Evolutionary conservation across 2,797 vertebrate species (phyloP), one percentile per base, ranked within the genome.

Genomic region (Oreochromis grahami): DNA sequence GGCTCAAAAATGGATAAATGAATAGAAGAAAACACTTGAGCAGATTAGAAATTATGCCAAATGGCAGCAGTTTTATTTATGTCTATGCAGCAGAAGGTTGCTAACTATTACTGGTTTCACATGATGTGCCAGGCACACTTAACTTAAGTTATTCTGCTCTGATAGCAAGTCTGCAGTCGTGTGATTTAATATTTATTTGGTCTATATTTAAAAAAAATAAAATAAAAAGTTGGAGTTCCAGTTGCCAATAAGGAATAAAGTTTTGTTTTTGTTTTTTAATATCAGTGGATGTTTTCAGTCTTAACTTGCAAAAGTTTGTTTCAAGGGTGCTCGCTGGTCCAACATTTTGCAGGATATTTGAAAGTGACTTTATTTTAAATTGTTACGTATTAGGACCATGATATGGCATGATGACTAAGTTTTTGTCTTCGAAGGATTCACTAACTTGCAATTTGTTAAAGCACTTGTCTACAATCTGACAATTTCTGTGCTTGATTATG

Each of bases 401-500:
- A 82, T 86, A 86, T 90, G 86, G 85, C 90, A 89, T 94, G 88
- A 88, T 88, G 80, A 81, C 81, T 80, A 81, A 15, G 21, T 83
- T 89, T 88, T 91, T 63, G 81, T 92, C 74, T 74, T 85, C 84
- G 58, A 85, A 84, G 84, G 76, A 87, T 76, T 55, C 52, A 88
- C 77, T 88, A 70, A 58, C 74, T 86, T 89, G 74, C 41, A 79
- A 1, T 32, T 74, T 88, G 83, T 86, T 88, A 81, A 77, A 36
- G 58, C 68, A 86, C 87, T 34, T 78, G 84, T 90, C 65, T 89
- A 36, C 87, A 87, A 87, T 81, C 45, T 79, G 83, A 88, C 43
- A 52, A 70, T 86, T 43, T 86, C 48, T 88, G 79, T 93, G 87
- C 60, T 89, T 51, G 36, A 55, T 88, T 93, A 87, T 91, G 53